Percentiles rank a stretch among this genome's conserved stretches.
phyloP scores from a whole-genome alignment of 2,113 vertebrate genomes.

The Sceloporus tristichus region DNA sequence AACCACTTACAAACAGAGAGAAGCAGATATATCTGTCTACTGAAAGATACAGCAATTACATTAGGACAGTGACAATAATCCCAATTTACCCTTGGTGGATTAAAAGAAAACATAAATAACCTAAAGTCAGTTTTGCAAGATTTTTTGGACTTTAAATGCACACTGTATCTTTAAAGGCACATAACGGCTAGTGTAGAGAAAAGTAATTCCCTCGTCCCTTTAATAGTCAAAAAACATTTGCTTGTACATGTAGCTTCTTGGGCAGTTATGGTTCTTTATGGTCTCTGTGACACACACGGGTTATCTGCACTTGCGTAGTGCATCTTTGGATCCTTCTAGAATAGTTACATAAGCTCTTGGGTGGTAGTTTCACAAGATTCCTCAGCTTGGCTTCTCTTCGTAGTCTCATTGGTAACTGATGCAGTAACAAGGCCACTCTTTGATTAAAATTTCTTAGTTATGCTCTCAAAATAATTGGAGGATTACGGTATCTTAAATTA shows the following conservation, averaged over 20 bases:
- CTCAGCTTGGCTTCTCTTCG: no score
- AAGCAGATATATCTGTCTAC: no score
- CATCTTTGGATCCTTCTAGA: no score
- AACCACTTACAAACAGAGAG: not conserved
- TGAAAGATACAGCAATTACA: slow-evolving; percentile 21
- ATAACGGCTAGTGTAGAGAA: not conserved
- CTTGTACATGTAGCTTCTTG: not conserved
- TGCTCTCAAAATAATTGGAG: not conserved
- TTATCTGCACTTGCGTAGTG: no score
- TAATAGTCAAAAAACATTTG: not conserved
- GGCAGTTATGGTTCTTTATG: not conserved
- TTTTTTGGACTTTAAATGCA: not conserved
- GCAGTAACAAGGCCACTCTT: slow-evolving; percentile 18
- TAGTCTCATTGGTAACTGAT: no score
- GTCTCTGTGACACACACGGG: not conserved
- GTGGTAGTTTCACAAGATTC: no score
- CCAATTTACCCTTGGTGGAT: not conserved
- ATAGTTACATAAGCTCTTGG: no score
- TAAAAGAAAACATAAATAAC: not conserved
- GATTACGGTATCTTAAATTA: not conserved
- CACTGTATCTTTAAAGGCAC: not conserved
- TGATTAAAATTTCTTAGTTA: not conserved
- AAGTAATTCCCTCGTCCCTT: not conserved
- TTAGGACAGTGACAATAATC: not conserved
- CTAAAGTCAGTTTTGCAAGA: not conserved